These are phyloP conservation scores for Parus major DNA, from an alignment of 2,113 vertebrate genomes.

Conservation along the genomic window DNA sequence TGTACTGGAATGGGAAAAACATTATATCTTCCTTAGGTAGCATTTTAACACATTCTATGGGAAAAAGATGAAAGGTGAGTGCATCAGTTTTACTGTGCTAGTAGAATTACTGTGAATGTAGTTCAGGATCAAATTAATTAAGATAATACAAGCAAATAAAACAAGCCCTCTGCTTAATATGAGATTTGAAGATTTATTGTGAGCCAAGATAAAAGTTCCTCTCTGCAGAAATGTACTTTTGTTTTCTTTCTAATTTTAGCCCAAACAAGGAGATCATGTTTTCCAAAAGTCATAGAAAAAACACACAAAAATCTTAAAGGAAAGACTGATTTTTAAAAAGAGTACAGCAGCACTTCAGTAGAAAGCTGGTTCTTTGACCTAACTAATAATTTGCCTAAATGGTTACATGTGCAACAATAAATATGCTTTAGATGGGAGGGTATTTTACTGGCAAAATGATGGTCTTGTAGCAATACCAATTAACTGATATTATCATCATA, in stretches of 20 bases:
- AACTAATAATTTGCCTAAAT: background rate
- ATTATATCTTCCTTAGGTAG: background rate
- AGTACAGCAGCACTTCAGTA: background rate
- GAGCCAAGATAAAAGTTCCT: background rate
- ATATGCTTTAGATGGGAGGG: background rate
- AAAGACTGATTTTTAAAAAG: background rate
- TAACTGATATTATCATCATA: background rate
- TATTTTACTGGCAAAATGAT: background rate
- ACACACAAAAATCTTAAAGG: background rate
- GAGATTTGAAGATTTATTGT: background rate
- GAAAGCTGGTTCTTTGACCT: background rate
- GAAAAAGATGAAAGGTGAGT: background rate
- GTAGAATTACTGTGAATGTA: background rate
- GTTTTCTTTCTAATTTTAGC: background rate
- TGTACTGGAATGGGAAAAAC: background rate
- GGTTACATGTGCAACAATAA: background rate
- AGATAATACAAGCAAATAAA: background rate
- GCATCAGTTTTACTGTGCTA: background rate
- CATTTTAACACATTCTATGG: background rate
- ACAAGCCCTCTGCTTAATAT: fast-evolving
- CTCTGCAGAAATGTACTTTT: background rate
- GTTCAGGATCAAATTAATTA: background rate
- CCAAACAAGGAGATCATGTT: background rate
- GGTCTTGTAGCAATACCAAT: background rate
- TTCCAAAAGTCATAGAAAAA: background rate